Evolutionary conservation across 2,113 vertebrate species (phyloP), one percentile per base, ranked within the genome.

Genomic region (Helogale parvula): DNA sequence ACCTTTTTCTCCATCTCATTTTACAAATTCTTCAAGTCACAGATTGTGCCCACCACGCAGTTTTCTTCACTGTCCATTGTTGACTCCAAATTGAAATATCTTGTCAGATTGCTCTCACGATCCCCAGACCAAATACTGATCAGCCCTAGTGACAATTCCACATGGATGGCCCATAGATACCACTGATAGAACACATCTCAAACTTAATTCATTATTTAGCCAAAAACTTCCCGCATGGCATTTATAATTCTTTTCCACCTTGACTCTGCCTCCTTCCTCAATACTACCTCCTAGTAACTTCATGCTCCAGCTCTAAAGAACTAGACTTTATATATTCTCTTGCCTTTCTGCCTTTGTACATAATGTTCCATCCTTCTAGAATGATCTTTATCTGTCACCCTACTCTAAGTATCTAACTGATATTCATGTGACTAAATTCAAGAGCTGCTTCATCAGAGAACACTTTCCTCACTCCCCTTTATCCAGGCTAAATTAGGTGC

Each of bases 401-500:
- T 54, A 87, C 13, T 13, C 8, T n/a, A 21, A 50, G 57, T 86
- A 72, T 35, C 17, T 76, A 79, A 74, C 5, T 69, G 35, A 13
- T 41, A 17, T 35, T 71, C 16, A 54, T 69, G 8, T 47, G 93
- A 2, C 25, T 41, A 35, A 72, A 65, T 47, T 81, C 23, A n/a
- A 72, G 41, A 50, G 15, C 14, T 93, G 19, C 5, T 38, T 66
- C 29, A 60, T 19, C 72, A 83, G 47, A 74, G 52, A 60, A 2
- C 0, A 0, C 12, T 29, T n/a, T 27, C 23, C n/a, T 38, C 11
- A 54, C 17, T 57, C 3, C 3, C 11, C 10, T 21, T 68, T 11
- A 54, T 13, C 8, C 7, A 3, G n/a, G 13, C 10, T 69, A 27
- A 52, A 41, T 63, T 54, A 35, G 45, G n/a, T 2, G 1, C 0